A percentile compares a stretch with the other conserved stretches of the same genome.
phyloP scores from a whole-genome alignment of 92 coral and sea anemone species.

The Umimayanthus kanabou region DNA sequence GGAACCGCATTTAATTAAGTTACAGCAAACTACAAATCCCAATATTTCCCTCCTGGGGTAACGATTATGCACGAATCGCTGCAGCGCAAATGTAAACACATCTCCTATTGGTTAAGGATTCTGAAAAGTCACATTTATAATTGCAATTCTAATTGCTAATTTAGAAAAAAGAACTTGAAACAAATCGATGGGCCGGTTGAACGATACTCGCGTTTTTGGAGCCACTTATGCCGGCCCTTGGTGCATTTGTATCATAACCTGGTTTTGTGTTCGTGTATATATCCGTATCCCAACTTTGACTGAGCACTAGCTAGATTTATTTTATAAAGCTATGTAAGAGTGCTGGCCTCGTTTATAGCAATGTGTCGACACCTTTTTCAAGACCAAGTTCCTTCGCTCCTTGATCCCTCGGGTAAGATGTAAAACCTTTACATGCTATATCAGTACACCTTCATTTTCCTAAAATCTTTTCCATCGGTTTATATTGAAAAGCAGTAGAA shows the following conservation, averaged over 20 bases:
- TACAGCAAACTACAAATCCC: no score
- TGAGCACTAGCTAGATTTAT: background rate
- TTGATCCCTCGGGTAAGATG: slow-evolving; percentile 25
- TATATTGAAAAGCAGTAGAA: background rate
- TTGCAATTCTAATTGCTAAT: background rate
- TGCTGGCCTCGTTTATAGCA: background rate
- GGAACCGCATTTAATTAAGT: no score
- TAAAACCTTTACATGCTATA: background rate
- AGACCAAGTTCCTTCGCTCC: slow-evolving; percentile 1
- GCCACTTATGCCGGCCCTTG: background rate
- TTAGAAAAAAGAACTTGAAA: background rate
- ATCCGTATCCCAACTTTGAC: no score
- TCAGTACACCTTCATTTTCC: background rate
- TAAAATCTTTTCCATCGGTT: background rate
- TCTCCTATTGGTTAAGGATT: background rate
- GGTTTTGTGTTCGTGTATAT: background rate
- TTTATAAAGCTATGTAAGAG: background rate
- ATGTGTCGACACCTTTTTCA: slow-evolving; percentile 15
- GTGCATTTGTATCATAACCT: background rate
- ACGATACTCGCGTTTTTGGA: background rate
- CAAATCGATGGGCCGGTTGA: background rate
- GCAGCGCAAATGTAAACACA: background rate
- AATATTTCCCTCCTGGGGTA: background rate
- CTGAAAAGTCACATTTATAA: background rate
- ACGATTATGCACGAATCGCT: background rate